These are phyloP conservation scores for Ips typographus DNA, from an alignment of 1,140 invertebrate genomes.

Conservation along the genomic window DNA sequence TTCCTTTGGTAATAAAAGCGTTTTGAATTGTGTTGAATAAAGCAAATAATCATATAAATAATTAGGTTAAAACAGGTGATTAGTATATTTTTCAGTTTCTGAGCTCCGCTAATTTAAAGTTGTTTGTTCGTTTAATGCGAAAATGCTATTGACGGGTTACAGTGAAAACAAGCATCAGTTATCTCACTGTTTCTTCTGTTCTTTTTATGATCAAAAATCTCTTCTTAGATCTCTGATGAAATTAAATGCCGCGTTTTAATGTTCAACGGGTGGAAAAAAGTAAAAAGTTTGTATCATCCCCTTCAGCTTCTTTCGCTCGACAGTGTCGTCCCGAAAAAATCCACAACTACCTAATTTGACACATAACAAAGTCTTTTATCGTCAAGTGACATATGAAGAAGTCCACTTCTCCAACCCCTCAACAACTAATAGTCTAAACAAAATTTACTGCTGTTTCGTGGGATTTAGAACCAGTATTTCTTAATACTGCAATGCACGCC, in stretches of 20 bases:
- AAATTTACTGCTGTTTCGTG: too few species aligned
- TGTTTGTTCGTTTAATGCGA: not conserved
- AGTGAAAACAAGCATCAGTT: constrained; percentile 15
- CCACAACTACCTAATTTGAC: not conserved
- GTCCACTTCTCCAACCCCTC: too few species aligned
- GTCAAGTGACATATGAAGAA: too few species aligned
- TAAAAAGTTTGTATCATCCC: constrained; percentile 52
- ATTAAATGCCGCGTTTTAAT: constrained; percentile 57
- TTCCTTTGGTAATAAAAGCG: too few species aligned
- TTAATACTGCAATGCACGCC: constrained; percentile 2
- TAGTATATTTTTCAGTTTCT: too few species aligned
- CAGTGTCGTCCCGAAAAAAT: constrained; percentile 30
- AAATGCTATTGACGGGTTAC: not conserved
- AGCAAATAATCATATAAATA: too few species aligned
- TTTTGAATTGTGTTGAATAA: too few species aligned
- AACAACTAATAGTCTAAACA: too few species aligned
- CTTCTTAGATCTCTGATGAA: constrained; percentile 55
- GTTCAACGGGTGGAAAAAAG: constrained; percentile 53
- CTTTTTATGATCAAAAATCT: constrained; percentile 55
- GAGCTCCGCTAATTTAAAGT: too few species aligned
- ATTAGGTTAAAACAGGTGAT: too few species aligned
- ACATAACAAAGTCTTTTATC: too few species aligned
- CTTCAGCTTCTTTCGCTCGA: constrained; percentile 35
- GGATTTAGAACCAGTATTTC: too few species aligned
- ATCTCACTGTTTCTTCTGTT: constrained; percentile 39